Percentiles rank a stretch among this genome's conserved stretches.
phyloP scores from a whole-genome alignment of 1,140 invertebrate genomes.

The Thereuonema tuberculata region DNA sequence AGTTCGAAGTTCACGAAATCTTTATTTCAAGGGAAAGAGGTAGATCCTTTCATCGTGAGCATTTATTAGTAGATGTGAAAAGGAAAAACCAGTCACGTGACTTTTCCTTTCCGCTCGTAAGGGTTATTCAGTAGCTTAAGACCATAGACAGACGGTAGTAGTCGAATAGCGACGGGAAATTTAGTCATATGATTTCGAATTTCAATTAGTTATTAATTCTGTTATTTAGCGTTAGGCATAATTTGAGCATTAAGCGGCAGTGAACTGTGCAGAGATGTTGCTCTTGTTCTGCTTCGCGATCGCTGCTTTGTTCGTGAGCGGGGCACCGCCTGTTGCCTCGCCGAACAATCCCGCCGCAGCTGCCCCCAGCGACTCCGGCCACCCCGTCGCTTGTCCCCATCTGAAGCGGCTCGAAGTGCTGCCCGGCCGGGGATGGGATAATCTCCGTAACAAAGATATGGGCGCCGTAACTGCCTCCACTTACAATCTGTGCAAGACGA shows the following conservation, averaged over 20 bases:
- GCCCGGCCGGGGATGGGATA: constrained; percentile 26
- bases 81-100: too few relatives aligned
- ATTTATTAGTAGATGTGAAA: too few relatives aligned
- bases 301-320: too few relatives aligned
- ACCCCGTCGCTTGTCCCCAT: background rate
- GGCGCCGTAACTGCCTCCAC: constrained; percentile 19
- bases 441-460: constrained; percentile 21
- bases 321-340: background rate
- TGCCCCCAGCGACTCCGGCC: background rate
- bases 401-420: constrained; percentile 17
- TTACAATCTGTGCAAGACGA: constrained; percentile 21
- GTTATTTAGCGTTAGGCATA: background rate
- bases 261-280: background rate
- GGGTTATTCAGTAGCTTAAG: too few relatives aligned
- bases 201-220: background rate
- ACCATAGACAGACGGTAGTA: too few relatives aligned
- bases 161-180: background rate
- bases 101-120: too few relatives aligned
- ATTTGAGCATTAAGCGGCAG: background rate
- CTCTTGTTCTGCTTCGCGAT: too few relatives aligned
- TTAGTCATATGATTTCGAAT: background rate
- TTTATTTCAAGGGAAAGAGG: too few relatives aligned
- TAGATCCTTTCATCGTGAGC: too few relatives aligned
- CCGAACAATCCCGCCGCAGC: background rate
- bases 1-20: too few relatives aligned